Evolutionary conservation across 2,113 vertebrate species (phyloP).

Genomic region (Myotis yumanensis): DNA sequence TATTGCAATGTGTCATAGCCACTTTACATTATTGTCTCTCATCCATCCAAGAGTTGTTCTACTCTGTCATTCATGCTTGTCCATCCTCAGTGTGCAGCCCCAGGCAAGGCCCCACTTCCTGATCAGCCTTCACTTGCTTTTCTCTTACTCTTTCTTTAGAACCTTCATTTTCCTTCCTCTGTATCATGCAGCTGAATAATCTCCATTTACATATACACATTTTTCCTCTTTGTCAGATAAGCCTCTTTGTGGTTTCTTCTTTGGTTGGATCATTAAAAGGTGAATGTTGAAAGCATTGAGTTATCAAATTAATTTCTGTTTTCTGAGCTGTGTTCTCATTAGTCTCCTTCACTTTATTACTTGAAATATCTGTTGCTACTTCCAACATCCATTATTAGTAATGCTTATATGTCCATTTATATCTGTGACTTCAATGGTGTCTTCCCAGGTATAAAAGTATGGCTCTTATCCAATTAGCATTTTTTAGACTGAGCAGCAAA

Average conservation of each 20-base stretch:
- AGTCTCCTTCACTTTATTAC: slow-evolving; percentile 3
- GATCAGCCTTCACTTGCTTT: slow-evolving; percentile 44
- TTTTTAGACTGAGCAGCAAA: slow-evolving; percentile 31
- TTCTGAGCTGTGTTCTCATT: slow-evolving; percentile 12
- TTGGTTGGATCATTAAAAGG: slow-evolving; percentile 53
- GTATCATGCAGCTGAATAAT: slow-evolving; percentile 7
- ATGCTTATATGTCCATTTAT: slow-evolving; percentile 18
- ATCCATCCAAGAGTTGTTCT: slow-evolving; percentile 81
- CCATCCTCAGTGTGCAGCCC: slow-evolving; percentile 54
- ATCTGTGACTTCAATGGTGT: slow-evolving; percentile 20
- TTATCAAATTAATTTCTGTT: slow-evolving; percentile 37
- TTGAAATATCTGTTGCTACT: slow-evolving; percentile 30
- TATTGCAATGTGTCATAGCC: slow-evolving; percentile 70
- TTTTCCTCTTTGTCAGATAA: slow-evolving; percentile 54
- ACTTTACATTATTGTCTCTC: slow-evolving; percentile 75
- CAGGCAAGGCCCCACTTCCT: slow-evolving; percentile 39
- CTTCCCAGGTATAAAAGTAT: background rate
- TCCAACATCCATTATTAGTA: background rate
- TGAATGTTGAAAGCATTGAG: slow-evolving; percentile 9
- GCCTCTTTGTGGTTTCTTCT: slow-evolving; percentile 56
- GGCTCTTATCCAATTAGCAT: background rate
- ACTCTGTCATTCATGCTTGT: slow-evolving; percentile 75
- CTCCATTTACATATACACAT: slow-evolving; percentile 11
- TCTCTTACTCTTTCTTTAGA: slow-evolving; percentile 61
- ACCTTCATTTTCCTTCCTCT: slow-evolving; percentile 47